Base-by-base conservation (phyloP, 2,797 vertebrate genomes). In the Novumbra hubbsi region DNA sequence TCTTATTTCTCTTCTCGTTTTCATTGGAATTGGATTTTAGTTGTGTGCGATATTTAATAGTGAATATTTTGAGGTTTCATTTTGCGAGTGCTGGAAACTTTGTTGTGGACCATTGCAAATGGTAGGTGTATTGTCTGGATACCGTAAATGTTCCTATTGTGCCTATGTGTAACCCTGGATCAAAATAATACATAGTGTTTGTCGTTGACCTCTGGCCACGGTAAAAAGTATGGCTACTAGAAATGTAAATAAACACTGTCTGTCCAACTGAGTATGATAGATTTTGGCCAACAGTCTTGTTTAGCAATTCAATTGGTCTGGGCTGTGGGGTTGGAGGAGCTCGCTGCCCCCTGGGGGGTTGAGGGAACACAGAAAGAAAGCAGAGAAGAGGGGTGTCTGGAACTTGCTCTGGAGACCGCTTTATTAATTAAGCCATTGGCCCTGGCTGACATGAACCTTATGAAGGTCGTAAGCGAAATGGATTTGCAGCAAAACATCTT, bases 241-340 rank as follows among this genome's bases (percentile, higher is more conserved):
- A 70, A 21, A 0, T 74, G 80, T 73, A 73, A 67, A 32, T 73
- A 73, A 67, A 32, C 66, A 32, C 64, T 5, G 6, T 57, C 1
- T 57, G 5, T 57, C 2, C 3, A 19, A n/a, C 27, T 63, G 27
- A 24, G 12, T 2, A n/a, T 72, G 76, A 84, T 81, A 82, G 71
- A 80, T 63, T 57, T 65, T 28, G 60, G n/a, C 41, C 1, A 70
- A 32, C 19, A 77, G 41, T 78, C 75, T 76, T 70, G 74, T 72
- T 78, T 79, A 79, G 72, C 48, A 60, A 55, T 69, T 79, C 80
- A 28, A 64, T 73, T 52, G 24, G 66, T 24, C 75, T 76, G 80
- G 67, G 45, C 67, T 21, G 72, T 24, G 48, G 14, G 8, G 68
- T 49, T 28, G 32, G 63, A 78, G 11, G 45, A 57, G 38, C 85